Evolutionary conservation across 2,797 vertebrate species (phyloP), one percentile per base, ranked within the genome.

Genomic region (Sebastes dallii): DNA sequence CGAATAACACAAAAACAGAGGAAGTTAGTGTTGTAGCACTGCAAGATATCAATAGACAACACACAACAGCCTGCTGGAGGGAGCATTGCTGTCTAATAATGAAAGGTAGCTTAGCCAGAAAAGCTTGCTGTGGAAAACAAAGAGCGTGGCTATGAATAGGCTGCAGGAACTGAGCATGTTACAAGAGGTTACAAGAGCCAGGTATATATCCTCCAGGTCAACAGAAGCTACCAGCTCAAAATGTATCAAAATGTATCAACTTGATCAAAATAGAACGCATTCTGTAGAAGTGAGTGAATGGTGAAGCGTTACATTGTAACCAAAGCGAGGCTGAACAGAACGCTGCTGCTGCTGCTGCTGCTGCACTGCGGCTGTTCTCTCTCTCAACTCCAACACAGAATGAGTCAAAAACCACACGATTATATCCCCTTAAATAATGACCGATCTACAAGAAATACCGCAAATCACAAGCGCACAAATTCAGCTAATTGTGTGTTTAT

Each of bases 401-500:
- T 4, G 18, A 61, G 4, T 12, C 11, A 6, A 25, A 14, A 77
- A 42, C 39, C 36, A 3, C 29, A 55, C 54, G 8, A 20, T 12
- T 2, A 3, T 1, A 1, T 18, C 5, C 39, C 34, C 46, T 0
- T 0, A 2, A 4, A 20, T 4, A 8, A 46, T 46, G 5, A 42
- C 27, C 4, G 2, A 54, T 18, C 12, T 1, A 3, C 16, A 6
- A 56, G 9, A 12, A 69, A 66, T 4, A 42, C 4, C 5, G 11
- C 42, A 67, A 62, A 6, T 67, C 81, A 60, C 75, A 27, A 24
- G 29, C 22, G 24, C 30, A 61, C 46, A 52, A 85, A 84, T 52
- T 4, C 11, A 1, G 52, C 55, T 79, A 91, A 91, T 90, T 84
- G 81, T 87, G 88, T 94, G 88, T 94, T 94, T 94, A 94, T 94